phyloP scores from a whole-genome alignment of 2,797 vertebrate genomes.

The Cyclura pinguis region DNA sequence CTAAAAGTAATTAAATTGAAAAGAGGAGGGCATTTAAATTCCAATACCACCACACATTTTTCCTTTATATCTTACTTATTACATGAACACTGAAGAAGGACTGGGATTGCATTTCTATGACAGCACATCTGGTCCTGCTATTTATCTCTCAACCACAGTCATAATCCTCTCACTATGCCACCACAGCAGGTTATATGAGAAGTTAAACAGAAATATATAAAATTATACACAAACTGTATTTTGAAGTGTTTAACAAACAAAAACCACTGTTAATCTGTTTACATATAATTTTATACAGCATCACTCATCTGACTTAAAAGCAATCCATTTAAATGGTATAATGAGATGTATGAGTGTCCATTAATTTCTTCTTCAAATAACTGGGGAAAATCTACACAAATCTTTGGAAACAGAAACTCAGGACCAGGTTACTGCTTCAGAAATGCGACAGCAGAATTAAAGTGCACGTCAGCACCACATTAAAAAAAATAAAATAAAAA shows the following conservation, averaged over 20 bases:
- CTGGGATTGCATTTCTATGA: neutral
- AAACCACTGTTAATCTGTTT: neutral
- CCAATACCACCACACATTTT: neutral
- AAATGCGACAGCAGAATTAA: neutral
- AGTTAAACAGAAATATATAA: slow-evolving; percentile 7
- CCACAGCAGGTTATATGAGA: slow-evolving; percentile 7
- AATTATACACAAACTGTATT: neutral
- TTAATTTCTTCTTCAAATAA: neutral
- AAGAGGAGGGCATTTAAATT: neutral
- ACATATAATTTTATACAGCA: neutral
- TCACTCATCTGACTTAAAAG: neutral
- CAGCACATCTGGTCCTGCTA: slow-evolving; percentile 17
- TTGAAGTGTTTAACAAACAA: neutral
- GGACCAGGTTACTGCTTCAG: no score
- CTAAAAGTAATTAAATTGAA: neutral
- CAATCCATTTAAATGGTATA: neutral
- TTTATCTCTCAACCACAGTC: slow-evolving; percentile 16
- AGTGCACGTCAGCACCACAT: neutral
- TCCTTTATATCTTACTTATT: neutral
- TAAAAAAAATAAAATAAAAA: neutral
- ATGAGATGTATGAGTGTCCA: neutral
- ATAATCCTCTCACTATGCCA: slow-evolving; percentile 17
- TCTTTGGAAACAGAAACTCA: neutral
- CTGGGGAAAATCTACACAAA: slow-evolving; percentile 2
- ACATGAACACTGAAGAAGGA: neutral